A percentile compares a stretch with the other conserved stretches of the same genome.
Evolutionary conservation across 2,888 invertebrate species (phyloP).

Genomic region (Drosophila incognita): DNA sequence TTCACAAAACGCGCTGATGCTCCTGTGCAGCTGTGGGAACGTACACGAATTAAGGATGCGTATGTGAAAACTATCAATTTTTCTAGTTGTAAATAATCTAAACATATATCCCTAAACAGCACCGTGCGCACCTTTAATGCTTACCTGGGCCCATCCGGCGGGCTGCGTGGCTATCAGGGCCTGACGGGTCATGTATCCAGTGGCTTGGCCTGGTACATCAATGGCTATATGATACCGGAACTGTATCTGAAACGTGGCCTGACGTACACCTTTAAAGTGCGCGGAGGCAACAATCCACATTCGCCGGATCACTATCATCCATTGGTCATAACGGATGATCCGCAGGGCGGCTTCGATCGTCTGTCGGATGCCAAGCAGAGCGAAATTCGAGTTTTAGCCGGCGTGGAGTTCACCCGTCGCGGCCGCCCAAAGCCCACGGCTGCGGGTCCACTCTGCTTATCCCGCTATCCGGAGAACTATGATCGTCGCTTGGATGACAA

Average conservation of each 20-base stretch:
- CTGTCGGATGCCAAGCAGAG: slow-evolving; percentile 89
- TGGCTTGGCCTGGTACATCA: slow-evolving; percentile 95
- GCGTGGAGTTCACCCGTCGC: slow-evolving; percentile 92
- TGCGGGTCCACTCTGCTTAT: slow-evolving; percentile 93
- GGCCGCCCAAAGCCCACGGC: slow-evolving; percentile 92
- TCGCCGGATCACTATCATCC: slow-evolving; percentile 94
- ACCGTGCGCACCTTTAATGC: slow-evolving; percentile 92
- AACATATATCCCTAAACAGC: slow-evolving; percentile 67
- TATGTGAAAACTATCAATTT: slow-evolving; percentile 52
- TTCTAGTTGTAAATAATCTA: no score
- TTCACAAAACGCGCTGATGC: slow-evolving; percentile 87
- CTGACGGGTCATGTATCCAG: slow-evolving; percentile 89
- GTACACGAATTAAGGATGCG: slow-evolving; percentile 88
- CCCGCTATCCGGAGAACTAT: slow-evolving; percentile 87
- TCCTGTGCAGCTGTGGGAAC: slow-evolving; percentile 87
- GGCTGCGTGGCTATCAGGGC: slow-evolving; percentile 91
- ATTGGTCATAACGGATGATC: slow-evolving; percentile 93
- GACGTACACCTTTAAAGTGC: slow-evolving; percentile 92
- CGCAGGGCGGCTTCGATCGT: slow-evolving; percentile 92
- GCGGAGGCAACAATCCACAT: slow-evolving; percentile 95
- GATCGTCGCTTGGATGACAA: slow-evolving; percentile 93
- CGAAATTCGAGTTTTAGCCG: slow-evolving; percentile 90
- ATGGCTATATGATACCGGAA: slow-evolving; percentile 94
- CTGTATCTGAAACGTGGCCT: slow-evolving; percentile 94
- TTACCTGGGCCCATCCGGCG: slow-evolving; percentile 93